Base-by-base conservation (phyloP, 2,113 vertebrate genomes). In the Xiphophorus maculatus region DNA sequence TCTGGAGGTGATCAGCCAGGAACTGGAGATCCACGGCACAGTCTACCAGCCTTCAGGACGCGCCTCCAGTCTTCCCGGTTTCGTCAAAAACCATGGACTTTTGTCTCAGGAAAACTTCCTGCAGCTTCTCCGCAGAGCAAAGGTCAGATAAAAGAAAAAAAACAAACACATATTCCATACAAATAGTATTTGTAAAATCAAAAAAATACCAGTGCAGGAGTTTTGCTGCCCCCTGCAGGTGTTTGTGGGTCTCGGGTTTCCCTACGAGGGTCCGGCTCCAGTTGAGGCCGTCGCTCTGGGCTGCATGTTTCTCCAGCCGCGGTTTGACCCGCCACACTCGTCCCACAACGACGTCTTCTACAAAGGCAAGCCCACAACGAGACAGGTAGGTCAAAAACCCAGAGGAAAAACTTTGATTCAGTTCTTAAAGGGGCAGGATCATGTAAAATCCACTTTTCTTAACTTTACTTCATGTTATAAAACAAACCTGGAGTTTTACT, bases 171-270 rank as follows among this genome's bases (percentile, higher is more conserved):
- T n/a, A 7, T 5, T n/a, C 51, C 8, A 9, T 58, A 9, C 22
- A 58, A 11, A 6, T 11, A 9, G 25, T 58, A 58, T 9, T 58
- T 48, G 5, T 48, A 19, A 42, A 13, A 4, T 42, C 0, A 42
- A 37, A 37, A 10, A 37, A 37, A 10, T 2, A 2, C 35, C 51
- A n/a, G 22, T 9, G 22, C 17, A 54, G 48, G 22, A 80, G 54
- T 48, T 67, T 40, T 27, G 51, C 19, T 66, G 7, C 42, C 33
- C 32, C 3, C 7, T 71, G 33, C 86, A 94, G 93, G 78, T 94
- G 54, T 94, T 94, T 89, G 91, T 94, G 32, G 93, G 93, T 30
- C 93, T 94, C 27, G 93, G 93, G 32, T 94, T 94, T 80, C 93
- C 93, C 22, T 94, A 92, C 4, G 93, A 94, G 75, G 93, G 93